Conservation (phyloP, 2,797 vertebrate genomes). For the Rhinoraja longicauda region DNA sequence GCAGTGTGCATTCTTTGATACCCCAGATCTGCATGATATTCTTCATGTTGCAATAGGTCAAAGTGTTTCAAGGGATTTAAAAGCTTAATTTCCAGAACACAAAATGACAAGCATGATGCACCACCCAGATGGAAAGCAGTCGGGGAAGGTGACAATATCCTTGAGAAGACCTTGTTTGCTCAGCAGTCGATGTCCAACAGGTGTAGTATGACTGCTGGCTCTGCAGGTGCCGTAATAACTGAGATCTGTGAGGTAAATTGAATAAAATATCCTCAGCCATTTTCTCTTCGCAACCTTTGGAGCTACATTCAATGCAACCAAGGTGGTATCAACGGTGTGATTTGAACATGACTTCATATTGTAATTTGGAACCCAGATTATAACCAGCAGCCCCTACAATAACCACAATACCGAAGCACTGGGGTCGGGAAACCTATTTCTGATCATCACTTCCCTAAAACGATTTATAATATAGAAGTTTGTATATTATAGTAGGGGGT, state of each 20-base stretch:
- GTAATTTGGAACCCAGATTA: neutral
- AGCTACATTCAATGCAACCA: neutral
- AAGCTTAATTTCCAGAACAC: neutral
- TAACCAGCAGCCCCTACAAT: neutral
- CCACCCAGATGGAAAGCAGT: neutral
- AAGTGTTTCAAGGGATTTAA: neutral
- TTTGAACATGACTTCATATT: neutral
- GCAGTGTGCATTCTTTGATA: neutral
- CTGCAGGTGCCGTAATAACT: slow-evolving; percentile 5
- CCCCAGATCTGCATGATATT: neutral
- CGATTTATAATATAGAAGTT: neutral
- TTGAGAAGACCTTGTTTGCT: neutral
- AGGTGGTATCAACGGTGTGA: neutral
- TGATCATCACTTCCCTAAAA: neutral
- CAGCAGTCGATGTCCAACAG: neutral
- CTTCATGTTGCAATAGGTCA: neutral
- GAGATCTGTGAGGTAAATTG: neutral
- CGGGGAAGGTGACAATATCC: neutral
- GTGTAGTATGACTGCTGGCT: neutral
- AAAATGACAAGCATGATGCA: neutral
- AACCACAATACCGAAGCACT: neutral
- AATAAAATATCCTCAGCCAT: neutral
- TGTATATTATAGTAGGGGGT: neutral
- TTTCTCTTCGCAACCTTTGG: neutral
- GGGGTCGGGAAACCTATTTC: neutral